Conservation (phyloP, 2,113 vertebrate genomes). For the Xiphias gladius region DNA sequence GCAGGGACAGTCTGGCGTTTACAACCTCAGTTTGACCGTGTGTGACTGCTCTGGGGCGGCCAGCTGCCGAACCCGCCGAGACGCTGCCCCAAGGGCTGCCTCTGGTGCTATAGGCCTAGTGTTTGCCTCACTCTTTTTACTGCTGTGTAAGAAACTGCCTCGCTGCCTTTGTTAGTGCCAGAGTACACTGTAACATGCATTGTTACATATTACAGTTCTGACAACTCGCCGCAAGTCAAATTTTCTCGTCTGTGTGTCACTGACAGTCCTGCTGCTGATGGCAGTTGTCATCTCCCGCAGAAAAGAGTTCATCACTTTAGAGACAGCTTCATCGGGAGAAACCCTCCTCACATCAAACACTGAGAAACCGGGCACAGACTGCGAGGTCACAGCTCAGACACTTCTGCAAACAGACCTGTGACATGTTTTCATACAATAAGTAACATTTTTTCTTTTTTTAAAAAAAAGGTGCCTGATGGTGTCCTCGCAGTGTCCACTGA, state of each 20-base stretch:
- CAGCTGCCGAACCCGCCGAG: constrained; percentile 13
- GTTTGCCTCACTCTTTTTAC: constrained; percentile 40
- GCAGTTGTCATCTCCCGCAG: constrained; percentile 2
- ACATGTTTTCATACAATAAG: accelerated
- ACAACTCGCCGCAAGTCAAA: not conserved
- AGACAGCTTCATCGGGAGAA: not conserved
- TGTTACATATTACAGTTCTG: not conserved
- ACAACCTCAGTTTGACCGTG: constrained; percentile 61
- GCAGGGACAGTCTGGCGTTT: constrained; percentile 57
- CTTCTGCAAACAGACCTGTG: not conserved
- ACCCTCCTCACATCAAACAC: constrained; percentile 45
- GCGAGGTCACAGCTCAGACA: constrained; percentile 45
- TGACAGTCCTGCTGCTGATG: constrained; percentile 55
- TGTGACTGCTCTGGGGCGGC: constrained; percentile 57
- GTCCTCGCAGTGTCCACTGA: not conserved
- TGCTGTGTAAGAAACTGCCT: constrained; percentile 58
- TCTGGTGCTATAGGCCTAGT: not conserved
- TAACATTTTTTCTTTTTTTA: not conserved
- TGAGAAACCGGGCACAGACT: constrained; percentile 68
- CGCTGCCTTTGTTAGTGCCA: not conserved
- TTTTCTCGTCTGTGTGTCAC: not conserved
- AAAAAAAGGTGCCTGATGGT: constrained; percentile 21
- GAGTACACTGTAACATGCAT: not conserved
- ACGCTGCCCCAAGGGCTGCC: not conserved
- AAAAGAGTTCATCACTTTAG: constrained; percentile 7